These are phyloP conservation scores for Caenorhabditis briggsae DNA, from an alignment of 1,140 invertebrate genomes.

Conservation along the genomic window DNA sequence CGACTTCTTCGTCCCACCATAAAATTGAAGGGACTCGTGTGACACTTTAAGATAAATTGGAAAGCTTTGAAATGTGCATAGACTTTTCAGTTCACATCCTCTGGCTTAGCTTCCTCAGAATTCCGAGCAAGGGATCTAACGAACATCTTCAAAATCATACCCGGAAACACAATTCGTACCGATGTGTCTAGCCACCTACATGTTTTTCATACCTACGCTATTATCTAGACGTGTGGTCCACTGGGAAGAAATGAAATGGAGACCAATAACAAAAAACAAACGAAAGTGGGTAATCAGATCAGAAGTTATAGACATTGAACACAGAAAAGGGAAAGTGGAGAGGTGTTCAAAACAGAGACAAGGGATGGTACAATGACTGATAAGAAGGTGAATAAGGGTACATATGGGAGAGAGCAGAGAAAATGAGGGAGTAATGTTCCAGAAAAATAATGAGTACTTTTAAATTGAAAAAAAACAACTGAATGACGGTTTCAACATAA, in stretches of 20 bases:
- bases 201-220: neutral
- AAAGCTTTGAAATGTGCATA: neutral
- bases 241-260: neutral
- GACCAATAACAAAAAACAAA: neutral
- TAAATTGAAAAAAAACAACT: too few relatives aligned
- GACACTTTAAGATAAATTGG: neutral
- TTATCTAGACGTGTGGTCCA: neutral
- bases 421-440: too few relatives aligned
- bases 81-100: too few relatives aligned
- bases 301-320: neutral
- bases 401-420: too few relatives aligned
- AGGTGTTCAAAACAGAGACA: neutral
- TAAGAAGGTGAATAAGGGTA: too few relatives aligned
- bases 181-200: neutral
- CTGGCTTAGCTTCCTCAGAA: too few relatives aligned
- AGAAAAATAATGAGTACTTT: too few relatives aligned
- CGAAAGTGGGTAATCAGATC: neutral
- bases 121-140: too few relatives aligned
- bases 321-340: neutral
- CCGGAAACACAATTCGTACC: too few relatives aligned
- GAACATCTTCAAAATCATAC: too few relatives aligned
- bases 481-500: too few relatives aligned
- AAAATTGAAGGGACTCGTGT: neutral
- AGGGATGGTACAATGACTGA: too few relatives aligned
- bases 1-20: neutral